Percentiles rank a stretch among this genome's conserved stretches.
Evolutionary conservation across 2,888 invertebrate species (phyloP).

Genomic region (Galerucella nymphaeae): DNA sequence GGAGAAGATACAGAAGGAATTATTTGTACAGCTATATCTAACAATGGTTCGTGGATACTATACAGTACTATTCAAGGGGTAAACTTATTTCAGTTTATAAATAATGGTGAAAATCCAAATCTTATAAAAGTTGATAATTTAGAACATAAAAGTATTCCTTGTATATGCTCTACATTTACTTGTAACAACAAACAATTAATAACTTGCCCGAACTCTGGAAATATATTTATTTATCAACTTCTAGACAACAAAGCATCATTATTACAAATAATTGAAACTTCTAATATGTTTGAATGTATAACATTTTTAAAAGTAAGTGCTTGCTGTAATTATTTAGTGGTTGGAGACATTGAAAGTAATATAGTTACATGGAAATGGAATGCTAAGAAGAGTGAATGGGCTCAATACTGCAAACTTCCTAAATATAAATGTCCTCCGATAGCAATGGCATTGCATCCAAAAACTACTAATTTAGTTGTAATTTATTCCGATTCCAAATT

Average conservation of each 20-base stretch:
- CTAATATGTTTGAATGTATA: constrained; percentile 71
- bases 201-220: constrained; percentile 62
- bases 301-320: constrained; percentile 67
- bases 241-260: constrained; percentile 58
- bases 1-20: constrained; percentile 73
- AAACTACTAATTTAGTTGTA: constrained; percentile 71
- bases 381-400: constrained; percentile 60
- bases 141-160: constrained; percentile 47
- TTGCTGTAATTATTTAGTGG: constrained; percentile 73
- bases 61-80: constrained; percentile 78
- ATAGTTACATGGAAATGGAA: constrained; percentile 72
- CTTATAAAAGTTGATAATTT: constrained; percentile 60
- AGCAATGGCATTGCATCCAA: constrained; percentile 76
- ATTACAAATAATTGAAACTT: constrained; percentile 62
- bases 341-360: constrained; percentile 74
- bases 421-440: constrained; percentile 77
- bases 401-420: constrained; percentile 73
- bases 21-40: constrained; percentile 76
- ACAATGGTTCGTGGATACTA: constrained; percentile 77
- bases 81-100: constrained; percentile 73
- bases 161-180: constrained; percentile 63
- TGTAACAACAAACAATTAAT: constrained; percentile 63
- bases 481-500: constrained; percentile 86
- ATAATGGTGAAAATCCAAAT: constrained; percentile 52
- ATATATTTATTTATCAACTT: constrained; percentile 64